phyloP scores from a whole-genome alignment of 2,113 vertebrate genomes.

The Emydura subglobosa region DNA sequence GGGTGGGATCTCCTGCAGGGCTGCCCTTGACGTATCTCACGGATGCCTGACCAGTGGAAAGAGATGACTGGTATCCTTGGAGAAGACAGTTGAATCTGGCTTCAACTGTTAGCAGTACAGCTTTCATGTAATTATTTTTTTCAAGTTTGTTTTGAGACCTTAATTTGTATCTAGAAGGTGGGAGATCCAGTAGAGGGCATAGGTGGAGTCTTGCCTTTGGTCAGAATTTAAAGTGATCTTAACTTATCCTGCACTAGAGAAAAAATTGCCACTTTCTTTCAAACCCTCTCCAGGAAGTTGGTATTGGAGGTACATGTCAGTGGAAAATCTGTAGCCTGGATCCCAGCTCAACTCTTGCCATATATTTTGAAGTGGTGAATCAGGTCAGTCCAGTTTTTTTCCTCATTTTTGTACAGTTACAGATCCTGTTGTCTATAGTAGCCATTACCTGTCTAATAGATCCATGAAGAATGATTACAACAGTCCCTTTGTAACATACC shows the following conservation, averaged over 20 bases:
- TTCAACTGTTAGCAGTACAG: background rate
- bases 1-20: background rate
- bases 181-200: background rate
- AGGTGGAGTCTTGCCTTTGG: background rate
- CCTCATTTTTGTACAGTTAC: background rate
- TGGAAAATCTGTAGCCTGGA: constrained; percentile 95
- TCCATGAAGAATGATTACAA: background rate
- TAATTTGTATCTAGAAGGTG: background rate
- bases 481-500: background rate
- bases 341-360: constrained; percentile 88
- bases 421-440: background rate
- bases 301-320: constrained; percentile 92
- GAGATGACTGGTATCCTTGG: background rate
- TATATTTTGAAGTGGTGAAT: constrained; percentile 98
- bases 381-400: constrained; percentile 83
- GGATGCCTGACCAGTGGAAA: background rate
- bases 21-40: background rate
- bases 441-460: background rate
- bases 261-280: constrained; percentile 4
- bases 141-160: background rate
- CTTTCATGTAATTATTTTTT: background rate
- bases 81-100: background rate
- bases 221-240: background rate
- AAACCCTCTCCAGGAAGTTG: constrained; percentile 86
- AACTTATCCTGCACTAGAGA: background rate